Evolutionary conservation across 2,888 invertebrate genomes (phyloP), one percentile per base, ranked within the genome.

Genomic region (Lepidonotus clava): DNA sequence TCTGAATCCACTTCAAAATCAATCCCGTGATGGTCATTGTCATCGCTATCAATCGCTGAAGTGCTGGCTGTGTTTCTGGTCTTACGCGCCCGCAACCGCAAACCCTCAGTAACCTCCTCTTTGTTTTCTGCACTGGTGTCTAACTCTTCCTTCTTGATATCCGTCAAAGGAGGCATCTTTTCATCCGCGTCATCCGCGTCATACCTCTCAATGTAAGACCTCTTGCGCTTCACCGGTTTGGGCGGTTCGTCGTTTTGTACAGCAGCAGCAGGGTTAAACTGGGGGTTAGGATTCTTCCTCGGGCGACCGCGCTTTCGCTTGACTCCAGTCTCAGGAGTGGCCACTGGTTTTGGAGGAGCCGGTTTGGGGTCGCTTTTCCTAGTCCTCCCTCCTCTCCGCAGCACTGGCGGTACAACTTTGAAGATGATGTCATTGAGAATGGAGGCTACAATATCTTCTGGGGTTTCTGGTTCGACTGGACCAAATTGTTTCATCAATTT

Each of bases 321-420:
- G 1, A 71, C 71, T 21, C 8, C 28, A 4, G 61, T 24, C 61
- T 61, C 61, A 2, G 28, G 4, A 61, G 61, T 24, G 24, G 61
- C 61, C 1, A 66, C 66, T 28, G 8, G 71, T 11, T 61, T 61
- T 28, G 24, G n/a, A n/a, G n/a, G n/a, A n/a, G n/a, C n/a, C n/a
- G n/a, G n/a, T n/a, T n/a, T n/a, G n/a, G n/a, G n/a, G n/a, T n/a
- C n/a, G n/a, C n/a, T n/a, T n/a, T n/a, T n/a, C n/a, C n/a, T n/a
- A n/a, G n/a, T n/a, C n/a, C n/a, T n/a, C n/a, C n/a, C n/a, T 38
- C 36, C 18, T 36, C 71, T 71, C 38, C 36, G 36, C 21, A 24
- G 1, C 11, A 36, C 71, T 6, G 71, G 71, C 8, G 77, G 77
- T 5, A 80, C 46, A 46, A 80, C 80, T 46, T 80, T 80, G 21